Percentiles rank a stretch among this genome's conserved stretches.
These are phyloP conservation scores for Hybognathus amarus DNA, from an alignment of 2,797 vertebrate genomes.

Conservation along the genomic window DNA sequence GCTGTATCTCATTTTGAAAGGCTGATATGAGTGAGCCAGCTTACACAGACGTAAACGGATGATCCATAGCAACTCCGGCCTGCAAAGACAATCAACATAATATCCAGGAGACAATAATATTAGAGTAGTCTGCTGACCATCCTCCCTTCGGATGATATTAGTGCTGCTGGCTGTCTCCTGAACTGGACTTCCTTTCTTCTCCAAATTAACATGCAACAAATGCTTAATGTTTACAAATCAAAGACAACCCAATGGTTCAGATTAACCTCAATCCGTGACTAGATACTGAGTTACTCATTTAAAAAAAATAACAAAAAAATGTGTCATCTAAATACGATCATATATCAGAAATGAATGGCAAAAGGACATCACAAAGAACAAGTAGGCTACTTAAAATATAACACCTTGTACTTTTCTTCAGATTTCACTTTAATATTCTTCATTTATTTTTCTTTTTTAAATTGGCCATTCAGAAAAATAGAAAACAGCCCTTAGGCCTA, in stretches of 20 bases:
- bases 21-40: conserved; percentile 68
- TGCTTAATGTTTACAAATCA: neutral
- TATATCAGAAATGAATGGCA: neutral
- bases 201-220: neutral
- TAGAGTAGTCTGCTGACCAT: conserved; percentile 34
- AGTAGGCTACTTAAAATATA: neutral
- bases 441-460: neutral
- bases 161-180: conserved; percentile 62
- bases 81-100: conserved; percentile 56
- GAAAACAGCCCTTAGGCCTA: neutral
- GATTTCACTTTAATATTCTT: neutral
- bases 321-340: neutral
- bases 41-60: conserved; percentile 26
- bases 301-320: neutral
- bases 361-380: neutral
- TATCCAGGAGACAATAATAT: conserved; percentile 32
- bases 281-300: neutral
- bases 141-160: conserved; percentile 36
- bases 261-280: neutral
- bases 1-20: conserved; percentile 81
- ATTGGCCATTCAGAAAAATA: neutral
- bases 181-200: conserved; percentile 21
- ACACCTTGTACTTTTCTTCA: neutral
- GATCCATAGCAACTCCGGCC: conserved; percentile 44
- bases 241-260: neutral